These are phyloP conservation scores for Gymnothorax javanicus DNA, from an alignment of 2,797 vertebrate species.

Conservation along the genomic window DNA sequence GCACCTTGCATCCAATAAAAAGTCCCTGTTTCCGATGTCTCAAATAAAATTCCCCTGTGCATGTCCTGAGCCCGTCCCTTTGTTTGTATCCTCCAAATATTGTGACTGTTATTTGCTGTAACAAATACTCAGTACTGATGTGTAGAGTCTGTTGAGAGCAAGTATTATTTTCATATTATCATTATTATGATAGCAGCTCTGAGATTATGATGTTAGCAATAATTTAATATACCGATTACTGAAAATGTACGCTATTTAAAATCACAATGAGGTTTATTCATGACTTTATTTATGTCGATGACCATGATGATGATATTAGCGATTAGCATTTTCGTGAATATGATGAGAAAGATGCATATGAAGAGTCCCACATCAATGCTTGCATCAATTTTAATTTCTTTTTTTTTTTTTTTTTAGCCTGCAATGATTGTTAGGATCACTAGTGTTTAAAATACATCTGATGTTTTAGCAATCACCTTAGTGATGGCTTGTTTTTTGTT, in stretches of 20 bases:
- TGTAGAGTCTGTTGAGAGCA: constrained; percentile 37
- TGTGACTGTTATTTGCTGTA: constrained; percentile 73
- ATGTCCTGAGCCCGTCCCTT: constrained; percentile 59
- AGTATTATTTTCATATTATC: constrained; percentile 30
- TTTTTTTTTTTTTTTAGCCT: constrained; percentile 42
- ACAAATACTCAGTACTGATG: constrained; percentile 51
- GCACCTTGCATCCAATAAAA: constrained; percentile 56
- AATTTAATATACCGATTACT: constrained; percentile 64
- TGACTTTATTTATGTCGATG: constrained; percentile 34
- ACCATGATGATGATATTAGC: constrained; percentile 40
- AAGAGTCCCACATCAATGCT: constrained; percentile 71
- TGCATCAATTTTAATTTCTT: constrained; percentile 50
- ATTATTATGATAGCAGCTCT: constrained; percentile 57
- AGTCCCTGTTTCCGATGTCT: constrained; percentile 42
- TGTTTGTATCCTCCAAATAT: constrained; percentile 55
- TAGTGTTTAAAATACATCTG: constrained; percentile 62
- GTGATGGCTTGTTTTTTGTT: constrained; percentile 60
- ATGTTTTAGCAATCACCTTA: constrained; percentile 62
- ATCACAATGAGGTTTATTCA: constrained; percentile 59
- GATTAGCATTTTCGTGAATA: constrained; percentile 23
- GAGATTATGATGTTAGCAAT: constrained; percentile 74
- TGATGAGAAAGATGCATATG: constrained; percentile 62
- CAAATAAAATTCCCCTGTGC: constrained; percentile 58
- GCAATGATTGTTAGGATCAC: constrained; percentile 55
- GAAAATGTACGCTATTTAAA: constrained; percentile 75